Base-by-base conservation (phyloP, 1,140 invertebrate species). In the Parasteatoda tepidariorum region DNA sequence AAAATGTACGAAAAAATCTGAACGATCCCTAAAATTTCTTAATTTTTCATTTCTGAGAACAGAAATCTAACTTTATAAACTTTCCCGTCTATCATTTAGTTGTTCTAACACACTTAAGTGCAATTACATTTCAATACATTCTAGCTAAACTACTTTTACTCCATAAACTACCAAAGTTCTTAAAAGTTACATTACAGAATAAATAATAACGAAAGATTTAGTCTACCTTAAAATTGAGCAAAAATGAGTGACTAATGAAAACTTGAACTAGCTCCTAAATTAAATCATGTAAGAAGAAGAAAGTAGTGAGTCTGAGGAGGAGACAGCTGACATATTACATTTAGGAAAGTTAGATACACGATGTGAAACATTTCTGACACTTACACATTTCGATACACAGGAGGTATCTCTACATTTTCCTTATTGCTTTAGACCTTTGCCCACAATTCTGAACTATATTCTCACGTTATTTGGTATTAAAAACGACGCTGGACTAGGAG, bases 261-360 rank as follows among this genome's bases (percentile, higher is more conserved):
- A 61, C 75, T 55, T 66, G 62, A 79, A 79, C 75, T 48, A 62
- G 62, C 26, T 62, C 62, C 38, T 67, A 79, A 79, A 79, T 79
- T 68, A 79, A 79, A 79, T 79, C 64, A 79, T 68, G 75, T 62
- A 79, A 67, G 62, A 55, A 33, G n/a, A 28, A 34, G 38, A 79
- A 79, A 68, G 74, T 48, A n/a, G 74, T 26, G 38, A 30, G 59
- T 24, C 55, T 61, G 26, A 26, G 34, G 30, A 48, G 22, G 64
- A 79, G 75, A 79, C 75, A 79, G 62, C 75, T 67, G 75, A 79
- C 75, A 79, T 24, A 79, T 79, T 57, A 34, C 30, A 79, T 79
- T 79, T 79, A 79, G 41, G 62, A 68, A 68, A 66, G 62, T 79
- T 79, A 57, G 28, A 30, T 54, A 61, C 38, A 28, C 59, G 26